phyloP scores from a whole-genome alignment of 35 echinoderm and acorn worm species.

The Apostichopus parvimensis region DNA sequence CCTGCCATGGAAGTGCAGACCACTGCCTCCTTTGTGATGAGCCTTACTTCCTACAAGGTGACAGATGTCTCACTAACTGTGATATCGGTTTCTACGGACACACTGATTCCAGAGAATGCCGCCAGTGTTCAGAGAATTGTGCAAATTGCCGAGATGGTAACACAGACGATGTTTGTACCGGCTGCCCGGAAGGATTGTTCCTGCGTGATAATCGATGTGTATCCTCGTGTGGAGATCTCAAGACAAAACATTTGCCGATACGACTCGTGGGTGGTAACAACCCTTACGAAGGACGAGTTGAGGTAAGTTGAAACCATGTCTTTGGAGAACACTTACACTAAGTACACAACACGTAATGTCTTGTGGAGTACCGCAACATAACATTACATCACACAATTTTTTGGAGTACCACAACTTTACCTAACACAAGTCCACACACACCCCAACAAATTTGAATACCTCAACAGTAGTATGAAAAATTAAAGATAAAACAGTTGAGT shows the following conservation, averaged over 20 bases:
- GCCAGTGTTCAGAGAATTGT: slow-evolving; percentile 71
- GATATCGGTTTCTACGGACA: slow-evolving; percentile 71
- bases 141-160: slow-evolving; percentile 74
- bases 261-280: slow-evolving; percentile 72
- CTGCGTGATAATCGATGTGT: slow-evolving; percentile 54
- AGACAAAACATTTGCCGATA: slow-evolving; percentile 79
- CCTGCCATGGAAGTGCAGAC: slow-evolving; percentile 55
- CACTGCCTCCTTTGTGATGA: slow-evolving; percentile 72
- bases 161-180: slow-evolving; percentile 64
- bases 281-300: slow-evolving; percentile 87
- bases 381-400: no score
- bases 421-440: no score
- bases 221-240: slow-evolving; percentile 49
- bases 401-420: no score
- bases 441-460: no score
- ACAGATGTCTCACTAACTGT: slow-evolving; percentile 68
- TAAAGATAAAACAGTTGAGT: no score
- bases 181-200: slow-evolving; percentile 68
- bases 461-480: no score
- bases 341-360: no score
- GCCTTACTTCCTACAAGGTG: slow-evolving; percentile 69
- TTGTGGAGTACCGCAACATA: no score
- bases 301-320: slow-evolving; percentile 55
- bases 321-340: no score
- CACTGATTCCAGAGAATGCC: slow-evolving; percentile 58